These are phyloP conservation scores for Alethe diademata DNA, from an alignment of 2,113 vertebrate genomes.

Conservation along the genomic window DNA sequence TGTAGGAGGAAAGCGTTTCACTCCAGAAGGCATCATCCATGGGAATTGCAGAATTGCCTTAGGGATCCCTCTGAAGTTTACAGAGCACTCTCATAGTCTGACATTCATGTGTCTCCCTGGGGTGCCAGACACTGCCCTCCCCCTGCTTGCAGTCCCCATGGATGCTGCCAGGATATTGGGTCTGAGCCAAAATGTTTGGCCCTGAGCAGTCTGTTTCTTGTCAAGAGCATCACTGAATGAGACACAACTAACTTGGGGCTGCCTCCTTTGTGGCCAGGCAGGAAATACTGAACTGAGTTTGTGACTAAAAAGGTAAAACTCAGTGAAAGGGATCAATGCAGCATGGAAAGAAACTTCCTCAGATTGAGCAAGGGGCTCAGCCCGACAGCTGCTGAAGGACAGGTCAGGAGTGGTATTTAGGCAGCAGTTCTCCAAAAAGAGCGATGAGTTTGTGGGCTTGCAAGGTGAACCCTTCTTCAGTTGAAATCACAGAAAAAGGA, in stretches of 20 bases:
- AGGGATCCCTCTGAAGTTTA: neutral
- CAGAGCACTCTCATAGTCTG: no score
- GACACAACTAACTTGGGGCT: neutral
- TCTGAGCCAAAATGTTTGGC: neutral
- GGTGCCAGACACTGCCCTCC: neutral
- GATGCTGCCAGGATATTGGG: neutral
- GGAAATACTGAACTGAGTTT: neutral
- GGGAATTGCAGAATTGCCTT: neutral
- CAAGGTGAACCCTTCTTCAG: neutral
- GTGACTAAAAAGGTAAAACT: neutral
- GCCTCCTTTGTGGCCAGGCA: neutral
- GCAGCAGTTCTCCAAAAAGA: neutral
- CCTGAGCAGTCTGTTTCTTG: neutral
- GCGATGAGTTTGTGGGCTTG: neutral
- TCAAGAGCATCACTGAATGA: fast-evolving
- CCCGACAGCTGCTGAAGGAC: neutral
- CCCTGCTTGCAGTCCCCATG: neutral
- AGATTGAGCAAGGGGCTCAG: neutral
- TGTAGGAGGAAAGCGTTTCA: neutral
- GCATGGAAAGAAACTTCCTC: neutral
- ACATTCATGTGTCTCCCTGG: fast-evolving
- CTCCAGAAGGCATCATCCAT: neutral
- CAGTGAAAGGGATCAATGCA: neutral
- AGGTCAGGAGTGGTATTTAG: neutral
- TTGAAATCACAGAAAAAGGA: neutral